Evolutionary conservation across 2,113 vertebrate species (phyloP).

Genomic region (Gambusia affinis): DNA sequence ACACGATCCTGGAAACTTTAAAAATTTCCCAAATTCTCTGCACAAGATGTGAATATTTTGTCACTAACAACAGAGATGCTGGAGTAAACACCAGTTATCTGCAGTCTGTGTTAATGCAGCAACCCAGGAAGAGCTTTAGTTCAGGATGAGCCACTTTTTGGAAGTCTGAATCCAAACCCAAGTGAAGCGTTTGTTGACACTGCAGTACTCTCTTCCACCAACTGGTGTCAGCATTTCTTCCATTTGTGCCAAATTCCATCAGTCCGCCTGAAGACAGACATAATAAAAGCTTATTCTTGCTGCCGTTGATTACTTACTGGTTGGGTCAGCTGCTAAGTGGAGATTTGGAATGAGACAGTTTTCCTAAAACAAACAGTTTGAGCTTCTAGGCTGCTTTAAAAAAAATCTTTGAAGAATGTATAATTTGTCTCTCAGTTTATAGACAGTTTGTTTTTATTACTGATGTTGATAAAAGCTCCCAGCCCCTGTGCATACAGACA

Average conservation of each 20-base stretch:
- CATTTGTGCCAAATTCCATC: not conserved
- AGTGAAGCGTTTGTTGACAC: too few relatives aligned
- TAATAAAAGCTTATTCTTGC: not conserved
- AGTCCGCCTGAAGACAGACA: not conserved
- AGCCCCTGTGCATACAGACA: not conserved
- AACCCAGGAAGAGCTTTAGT: too few relatives aligned
- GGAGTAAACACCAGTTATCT: too few relatives aligned
- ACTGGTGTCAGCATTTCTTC: conserved; percentile 31
- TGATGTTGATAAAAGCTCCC: not conserved
- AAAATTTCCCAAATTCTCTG: too few relatives aligned
- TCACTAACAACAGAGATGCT: too few relatives aligned
- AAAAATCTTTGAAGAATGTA: not conserved
- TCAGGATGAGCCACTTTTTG: too few relatives aligned
- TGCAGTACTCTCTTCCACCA: conserved; percentile 20
- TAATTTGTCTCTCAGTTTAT: not conserved
- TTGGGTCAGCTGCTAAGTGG: not conserved
- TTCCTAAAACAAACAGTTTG: not conserved
- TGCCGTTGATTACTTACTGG: not conserved
- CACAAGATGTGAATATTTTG: too few relatives aligned
- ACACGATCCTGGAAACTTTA: not conserved
- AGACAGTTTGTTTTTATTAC: conserved; percentile 11
- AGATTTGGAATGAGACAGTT: not conserved
- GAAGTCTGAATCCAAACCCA: too few relatives aligned
- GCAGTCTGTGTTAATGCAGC: too few relatives aligned
- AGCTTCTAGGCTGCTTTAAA: not conserved